These are phyloP conservation scores for Flexamia atlantica DNA, from an alignment of 2,888 invertebrate species.

Conservation along the genomic window DNA sequence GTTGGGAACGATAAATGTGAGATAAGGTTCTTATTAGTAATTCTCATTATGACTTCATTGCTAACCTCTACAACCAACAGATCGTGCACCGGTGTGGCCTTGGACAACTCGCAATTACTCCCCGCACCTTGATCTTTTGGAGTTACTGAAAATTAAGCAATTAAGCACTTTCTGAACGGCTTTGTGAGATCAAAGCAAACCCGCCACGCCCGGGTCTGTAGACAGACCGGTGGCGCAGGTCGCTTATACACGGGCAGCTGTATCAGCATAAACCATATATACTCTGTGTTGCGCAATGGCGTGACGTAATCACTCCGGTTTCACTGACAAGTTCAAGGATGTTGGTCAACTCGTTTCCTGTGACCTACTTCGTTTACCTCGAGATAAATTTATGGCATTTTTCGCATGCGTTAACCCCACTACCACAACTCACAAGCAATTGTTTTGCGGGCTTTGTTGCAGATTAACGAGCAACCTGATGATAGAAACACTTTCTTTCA, in stretches of 20 bases:
- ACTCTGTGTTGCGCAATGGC: constrained; percentile 27
- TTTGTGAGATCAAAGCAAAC: constrained; percentile 22
- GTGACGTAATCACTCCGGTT: constrained; percentile 12
- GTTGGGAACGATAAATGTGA: too few relatives aligned
- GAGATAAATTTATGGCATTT: constrained; percentile 24
- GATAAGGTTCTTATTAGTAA: too few relatives aligned
- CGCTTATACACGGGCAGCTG: neutral
- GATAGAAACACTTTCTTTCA: too few relatives aligned
- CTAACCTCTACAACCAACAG: neutral
- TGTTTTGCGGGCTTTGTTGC: neutral
- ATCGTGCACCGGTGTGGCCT: neutral
- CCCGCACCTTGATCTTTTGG: constrained; percentile 46
- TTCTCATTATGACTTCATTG: neutral
- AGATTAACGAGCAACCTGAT: too few relatives aligned
- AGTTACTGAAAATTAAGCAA: constrained; percentile 25
- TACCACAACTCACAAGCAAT: neutral
- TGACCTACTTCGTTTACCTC: constrained; percentile 36
- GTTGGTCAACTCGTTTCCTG: constrained; percentile 18
- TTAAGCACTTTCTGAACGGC: neutral
- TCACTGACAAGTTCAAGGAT: constrained; percentile 57
- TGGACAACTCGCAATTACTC: constrained; percentile 1
- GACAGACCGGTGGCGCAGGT: constrained; percentile 47
- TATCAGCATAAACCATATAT: constrained; percentile 20
- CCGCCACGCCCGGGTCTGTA: constrained; percentile 37
- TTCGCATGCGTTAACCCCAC: neutral